Evolutionary conservation across 1,140 invertebrate genomes (phyloP), one percentile per base, ranked within the genome.

Genomic region (Cherax quadricarinatus): DNA sequence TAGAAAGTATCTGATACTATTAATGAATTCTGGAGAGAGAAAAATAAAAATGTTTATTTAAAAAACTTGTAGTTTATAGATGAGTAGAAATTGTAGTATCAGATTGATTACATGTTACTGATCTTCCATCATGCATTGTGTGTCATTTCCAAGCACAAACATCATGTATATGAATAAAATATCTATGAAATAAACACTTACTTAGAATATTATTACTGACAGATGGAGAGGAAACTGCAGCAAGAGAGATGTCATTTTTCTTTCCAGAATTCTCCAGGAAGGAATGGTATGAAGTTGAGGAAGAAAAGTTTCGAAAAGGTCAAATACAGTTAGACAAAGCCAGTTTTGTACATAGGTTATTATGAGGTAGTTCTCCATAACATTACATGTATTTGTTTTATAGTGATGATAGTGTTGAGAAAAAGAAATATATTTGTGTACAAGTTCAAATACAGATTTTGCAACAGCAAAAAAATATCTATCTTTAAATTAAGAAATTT

Each of bases 201-300:
- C 4, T 75, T 75, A 3, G 7, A 75, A 30, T 75, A 75, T 94
- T 94, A 91, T 84, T 80, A 89, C 75, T 96, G 96, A 93, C 95
- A 97, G 98, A 99, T 96, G 98, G 98, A 1, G 94, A 95, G 88
- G 95, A 96, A 94, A 98, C 97, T 53, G 97, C 97, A 4, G 94
- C 95, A 93, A 96, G 96, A 89, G 98, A 99, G 95, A 98, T 98
- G 81, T 94, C 95, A 80, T 97, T 98, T 93, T 96, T 96, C 94
- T 96, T 96, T 92, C 95, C 95, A 16, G 95, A 96, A 41, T 96
- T 96, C 92, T 92, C 95, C 88, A 80, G 93, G 48, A 93, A 95
- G 18, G 93, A 94, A 24, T 96, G 95, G 95, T 94, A 94, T 81
- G 82, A 93, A 53, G 93, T 94, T 53, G 94, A 89, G 48, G 90